These are phyloP conservation scores for Etia nguti DNA, from an alignment of 2,113 vertebrate species.

Conservation along the genomic window DNA sequence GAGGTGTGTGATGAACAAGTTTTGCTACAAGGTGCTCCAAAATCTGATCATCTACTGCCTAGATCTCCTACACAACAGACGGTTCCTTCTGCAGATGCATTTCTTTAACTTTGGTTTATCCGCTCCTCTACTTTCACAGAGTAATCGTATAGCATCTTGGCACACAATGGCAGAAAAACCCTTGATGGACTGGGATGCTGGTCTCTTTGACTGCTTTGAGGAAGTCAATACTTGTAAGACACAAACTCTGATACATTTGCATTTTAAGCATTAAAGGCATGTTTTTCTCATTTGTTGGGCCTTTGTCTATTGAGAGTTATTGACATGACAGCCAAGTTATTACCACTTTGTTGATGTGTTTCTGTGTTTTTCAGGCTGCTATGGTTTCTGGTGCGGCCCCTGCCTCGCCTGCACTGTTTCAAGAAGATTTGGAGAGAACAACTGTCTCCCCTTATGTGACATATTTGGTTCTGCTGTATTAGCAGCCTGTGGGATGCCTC, in stretches of 20 bases:
- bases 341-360: fast-evolving
- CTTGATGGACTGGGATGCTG: background rate
- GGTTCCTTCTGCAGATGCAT: background rate
- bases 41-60: background rate
- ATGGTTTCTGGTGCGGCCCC: background rate
- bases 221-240: background rate
- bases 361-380: background rate
- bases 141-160: background rate
- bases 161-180: background rate
- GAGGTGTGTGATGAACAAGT: fast-evolving
- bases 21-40: background rate
- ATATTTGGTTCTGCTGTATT: background rate
- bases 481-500: background rate
- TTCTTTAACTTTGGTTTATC: background rate
- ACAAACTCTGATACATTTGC: background rate
- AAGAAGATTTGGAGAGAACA: background rate
- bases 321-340: too few species aligned
- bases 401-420: background rate
- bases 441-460: constrained; percentile 41
- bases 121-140: background rate
- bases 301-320: background rate
- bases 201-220: background rate
- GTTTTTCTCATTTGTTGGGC: background rate
- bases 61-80: background rate
- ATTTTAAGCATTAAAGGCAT: background rate